These are phyloP conservation scores for Neocrepidodera transversa DNA, from an alignment of 2,888 invertebrate genomes.

Conservation along the genomic window DNA sequence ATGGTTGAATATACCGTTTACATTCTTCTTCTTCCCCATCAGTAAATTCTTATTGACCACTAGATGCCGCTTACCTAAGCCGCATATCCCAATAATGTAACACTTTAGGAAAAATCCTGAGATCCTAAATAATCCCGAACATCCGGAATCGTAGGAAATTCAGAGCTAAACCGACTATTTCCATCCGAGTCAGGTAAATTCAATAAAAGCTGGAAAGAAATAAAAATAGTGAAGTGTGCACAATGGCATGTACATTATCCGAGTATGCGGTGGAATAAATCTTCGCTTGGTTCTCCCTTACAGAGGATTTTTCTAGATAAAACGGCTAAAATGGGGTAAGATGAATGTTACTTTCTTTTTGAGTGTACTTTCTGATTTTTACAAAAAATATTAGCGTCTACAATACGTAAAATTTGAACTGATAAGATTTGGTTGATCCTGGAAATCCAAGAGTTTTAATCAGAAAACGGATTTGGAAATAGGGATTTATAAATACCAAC, in stretches of 20 bases:
- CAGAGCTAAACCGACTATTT: constrained; percentile 29
- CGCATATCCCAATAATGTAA: constrained; percentile 21
- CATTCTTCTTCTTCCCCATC: constrained; percentile 2
- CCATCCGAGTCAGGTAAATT: constrained; percentile 37
- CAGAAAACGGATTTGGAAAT: no score
- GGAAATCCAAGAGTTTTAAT: no score
- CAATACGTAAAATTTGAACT: no score
- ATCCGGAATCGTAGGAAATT: constrained; percentile 18
- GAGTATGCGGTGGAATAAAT: constrained; percentile 36
- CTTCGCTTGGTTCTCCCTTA: constrained; percentile 14
- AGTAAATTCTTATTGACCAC: constrained; percentile 21
- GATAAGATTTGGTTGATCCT: no score
- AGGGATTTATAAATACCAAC: no score
- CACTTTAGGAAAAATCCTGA: constrained; percentile 14
- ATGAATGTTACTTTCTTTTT: constrained; percentile 1
- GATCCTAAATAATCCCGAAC: constrained; percentile 21
- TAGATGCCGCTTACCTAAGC: constrained; percentile 17
- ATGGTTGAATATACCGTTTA: no score
- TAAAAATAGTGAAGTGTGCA: constrained; percentile 38
- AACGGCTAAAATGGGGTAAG: not conserved
- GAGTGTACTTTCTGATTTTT: not conserved
- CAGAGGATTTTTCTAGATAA: constrained; percentile 9
- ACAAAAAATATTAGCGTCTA: no score
- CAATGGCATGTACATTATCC: constrained; percentile 39
- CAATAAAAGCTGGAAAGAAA: constrained; percentile 38